Conservation (phyloP, 2,888 invertebrate species). For the Acrobeloides nanus region DNA sequence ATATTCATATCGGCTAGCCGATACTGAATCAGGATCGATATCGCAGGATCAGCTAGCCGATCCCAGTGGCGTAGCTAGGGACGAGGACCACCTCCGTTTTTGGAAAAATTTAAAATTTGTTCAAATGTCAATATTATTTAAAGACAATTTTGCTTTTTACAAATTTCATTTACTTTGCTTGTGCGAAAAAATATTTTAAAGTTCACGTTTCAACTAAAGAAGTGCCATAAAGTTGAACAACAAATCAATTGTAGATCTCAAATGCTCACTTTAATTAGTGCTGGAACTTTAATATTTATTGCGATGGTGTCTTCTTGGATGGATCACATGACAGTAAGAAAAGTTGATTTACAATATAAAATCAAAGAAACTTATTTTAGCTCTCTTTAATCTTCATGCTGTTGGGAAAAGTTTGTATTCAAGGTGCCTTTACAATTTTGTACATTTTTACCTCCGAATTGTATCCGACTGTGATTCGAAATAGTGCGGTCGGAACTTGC, state of each 20-base stretch:
- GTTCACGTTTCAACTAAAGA: too few relatives aligned
- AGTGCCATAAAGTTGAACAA: too few relatives aligned
- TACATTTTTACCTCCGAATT: slow-evolving; percentile 53
- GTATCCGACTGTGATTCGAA: slow-evolving; percentile 52
- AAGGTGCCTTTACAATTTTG: slow-evolving; percentile 52
- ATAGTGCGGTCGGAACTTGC: slow-evolving; percentile 50
- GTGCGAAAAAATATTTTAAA: too few relatives aligned
- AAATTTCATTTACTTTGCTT: slow-evolving; percentile 9
- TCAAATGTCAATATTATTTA: too few relatives aligned
- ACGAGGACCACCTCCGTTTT: too few relatives aligned
- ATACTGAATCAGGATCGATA: too few relatives aligned
- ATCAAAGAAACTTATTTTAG: slow-evolving; percentile 26
- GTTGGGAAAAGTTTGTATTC: slow-evolving; percentile 50
- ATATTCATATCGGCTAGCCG: too few relatives aligned
- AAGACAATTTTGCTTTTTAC: slow-evolving; percentile 2
- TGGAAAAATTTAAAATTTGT: too few relatives aligned
- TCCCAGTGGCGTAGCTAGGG: too few relatives aligned
- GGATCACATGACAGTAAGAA: slow-evolving; percentile 24
- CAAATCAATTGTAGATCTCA: slow-evolving; percentile 33
- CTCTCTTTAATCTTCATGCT: slow-evolving; percentile 46
- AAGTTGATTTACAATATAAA: neutral
- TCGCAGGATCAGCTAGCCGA: too few relatives aligned
- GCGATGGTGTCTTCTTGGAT: slow-evolving; percentile 42
- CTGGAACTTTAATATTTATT: slow-evolving; percentile 44
- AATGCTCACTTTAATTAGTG: slow-evolving; percentile 45